Base-by-base conservation (phyloP, 2,888 invertebrate species). In the Sphaeridia pumilis region DNA sequence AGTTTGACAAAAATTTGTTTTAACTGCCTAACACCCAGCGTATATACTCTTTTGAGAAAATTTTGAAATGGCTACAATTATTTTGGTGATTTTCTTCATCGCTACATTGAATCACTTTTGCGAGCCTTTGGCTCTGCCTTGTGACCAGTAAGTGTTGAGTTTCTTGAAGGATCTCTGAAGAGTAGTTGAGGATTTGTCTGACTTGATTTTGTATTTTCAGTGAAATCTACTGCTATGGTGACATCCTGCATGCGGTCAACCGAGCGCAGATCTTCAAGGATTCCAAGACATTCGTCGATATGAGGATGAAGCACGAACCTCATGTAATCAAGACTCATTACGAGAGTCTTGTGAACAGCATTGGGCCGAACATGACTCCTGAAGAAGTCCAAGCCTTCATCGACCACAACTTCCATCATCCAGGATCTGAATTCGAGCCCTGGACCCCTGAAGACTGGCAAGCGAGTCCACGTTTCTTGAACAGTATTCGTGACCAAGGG, bases 261-360 rank as follows among this genome's bases (percentile, higher is more conserved):
- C 83, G 83, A 81, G 81, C 84, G 1, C 76, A 77, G 38, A 73
- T 90, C 35, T 87, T 79, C 72, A 68, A 72, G 5, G 88, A 89
- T 69, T 87, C 86, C 31, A 89, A 88, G 69, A 80, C 82, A 1
- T 88, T 87, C 70, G 87, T 89, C n/a, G 87, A 89, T 68, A 54
- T 49, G 49, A 78, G 79, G 60, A 74, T 87, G 71, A 77, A 75
- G 55, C 68, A 73, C 31, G 73, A 79, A 43, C 77, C 79, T 56
- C 74, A 76, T 57, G 73, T 72, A 54, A 80, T 79, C 0, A 69
- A 82, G 22, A 61, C 66, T 4, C 75, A 74, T 36, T 84, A 82
- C 66, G 69, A 76, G 1, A 65, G 67, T n/a, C 70, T 83, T 26
- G 75, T 81, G 67, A 70, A 74, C 45, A 41, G 12, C 21, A n/a